phyloP scores from a whole-genome alignment of 2,888 invertebrate genomes.

The Agrochola lota region DNA sequence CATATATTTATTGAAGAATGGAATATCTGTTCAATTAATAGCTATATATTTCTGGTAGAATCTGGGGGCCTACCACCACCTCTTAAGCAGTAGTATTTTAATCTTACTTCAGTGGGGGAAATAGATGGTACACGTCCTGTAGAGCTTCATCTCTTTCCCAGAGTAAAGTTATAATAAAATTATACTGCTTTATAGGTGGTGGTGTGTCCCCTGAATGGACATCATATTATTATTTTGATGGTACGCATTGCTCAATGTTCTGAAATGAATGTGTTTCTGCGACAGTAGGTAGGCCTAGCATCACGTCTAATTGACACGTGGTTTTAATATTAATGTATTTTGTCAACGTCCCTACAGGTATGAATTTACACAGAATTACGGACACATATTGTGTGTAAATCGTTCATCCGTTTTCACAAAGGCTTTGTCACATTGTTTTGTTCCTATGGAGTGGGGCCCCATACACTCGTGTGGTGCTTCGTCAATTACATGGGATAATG shows the following conservation, averaged over 20 bases:
- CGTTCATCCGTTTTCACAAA: conserved; percentile 57
- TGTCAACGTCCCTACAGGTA: conserved; percentile 34
- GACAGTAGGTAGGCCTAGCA: conserved; percentile 27
- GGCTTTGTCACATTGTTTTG: conserved; percentile 65
- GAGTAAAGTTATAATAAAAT: no score
- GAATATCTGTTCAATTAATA: neutral
- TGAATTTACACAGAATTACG: conserved; percentile 58
- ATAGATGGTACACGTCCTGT: no score
- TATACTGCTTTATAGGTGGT: no score
- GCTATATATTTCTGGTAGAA: neutral
- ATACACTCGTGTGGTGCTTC: conserved; percentile 48
- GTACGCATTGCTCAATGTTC: neutral
- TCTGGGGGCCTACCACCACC: neutral
- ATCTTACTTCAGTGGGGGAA: no score
- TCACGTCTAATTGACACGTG: conserved; percentile 55
- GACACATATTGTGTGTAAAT: conserved; percentile 70
- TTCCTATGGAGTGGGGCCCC: conserved; percentile 40
- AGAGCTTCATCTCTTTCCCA: no score
- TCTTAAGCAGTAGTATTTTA: no score
- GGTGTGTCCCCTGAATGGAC: neutral
- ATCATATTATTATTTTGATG: neutral
- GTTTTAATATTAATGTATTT: conserved; percentile 65
- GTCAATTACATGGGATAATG: conserved; percentile 58
- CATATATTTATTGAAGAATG: neutral
- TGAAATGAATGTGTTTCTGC: conserved; percentile 5